Evolutionary conservation across 2,888 invertebrate genomes (phyloP).

Genomic region (Andrena dorsata): DNA sequence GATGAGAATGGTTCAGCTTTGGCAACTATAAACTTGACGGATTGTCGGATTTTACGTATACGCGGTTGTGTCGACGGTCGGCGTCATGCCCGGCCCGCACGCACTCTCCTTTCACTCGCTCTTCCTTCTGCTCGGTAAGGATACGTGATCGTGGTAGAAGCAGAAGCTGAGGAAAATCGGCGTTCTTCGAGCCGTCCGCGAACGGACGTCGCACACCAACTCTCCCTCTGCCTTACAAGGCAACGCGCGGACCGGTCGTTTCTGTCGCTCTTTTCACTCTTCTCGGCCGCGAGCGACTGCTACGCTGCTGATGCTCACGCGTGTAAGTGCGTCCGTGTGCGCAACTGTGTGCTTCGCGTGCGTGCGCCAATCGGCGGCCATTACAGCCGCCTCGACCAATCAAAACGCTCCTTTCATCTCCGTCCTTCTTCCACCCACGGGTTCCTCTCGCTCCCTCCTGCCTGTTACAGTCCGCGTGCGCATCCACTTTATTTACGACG

Average conservation of each 20-base stretch:
- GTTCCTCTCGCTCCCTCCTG: slow-evolving; percentile 51
- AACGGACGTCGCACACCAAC: slow-evolving; percentile 71
- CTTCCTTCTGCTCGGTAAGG: slow-evolving; percentile 38
- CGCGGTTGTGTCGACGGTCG: slow-evolving; percentile 74
- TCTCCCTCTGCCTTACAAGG: slow-evolving; percentile 79
- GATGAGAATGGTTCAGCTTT: slow-evolving; percentile 67
- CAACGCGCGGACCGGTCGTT: slow-evolving; percentile 81
- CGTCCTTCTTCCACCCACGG: slow-evolving; percentile 41
- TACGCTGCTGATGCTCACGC: slow-evolving; percentile 62
- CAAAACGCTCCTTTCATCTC: slow-evolving; percentile 67
- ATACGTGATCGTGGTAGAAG: slow-evolving; percentile 25
- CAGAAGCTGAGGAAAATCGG: slow-evolving; percentile 64
- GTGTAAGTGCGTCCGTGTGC: slow-evolving; percentile 64
- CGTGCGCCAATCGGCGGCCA: slow-evolving; percentile 78
- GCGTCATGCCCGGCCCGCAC: slow-evolving; percentile 71
- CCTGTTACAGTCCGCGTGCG: slow-evolving; percentile 65
- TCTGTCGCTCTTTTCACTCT: slow-evolving; percentile 79
- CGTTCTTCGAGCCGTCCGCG: slow-evolving; percentile 75
- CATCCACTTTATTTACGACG: slow-evolving; percentile 67
- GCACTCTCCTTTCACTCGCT: slow-evolving; percentile 50
- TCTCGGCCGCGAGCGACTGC: slow-evolving; percentile 77
- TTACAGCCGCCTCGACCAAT: slow-evolving; percentile 77
- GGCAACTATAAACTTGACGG: slow-evolving; percentile 76
- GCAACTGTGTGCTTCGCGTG: slow-evolving; percentile 48
- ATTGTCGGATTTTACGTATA: slow-evolving; percentile 83